Evolutionary conservation across 1,140 invertebrate species (phyloP).

Genomic region (Brachionus manjavacas): DNA sequence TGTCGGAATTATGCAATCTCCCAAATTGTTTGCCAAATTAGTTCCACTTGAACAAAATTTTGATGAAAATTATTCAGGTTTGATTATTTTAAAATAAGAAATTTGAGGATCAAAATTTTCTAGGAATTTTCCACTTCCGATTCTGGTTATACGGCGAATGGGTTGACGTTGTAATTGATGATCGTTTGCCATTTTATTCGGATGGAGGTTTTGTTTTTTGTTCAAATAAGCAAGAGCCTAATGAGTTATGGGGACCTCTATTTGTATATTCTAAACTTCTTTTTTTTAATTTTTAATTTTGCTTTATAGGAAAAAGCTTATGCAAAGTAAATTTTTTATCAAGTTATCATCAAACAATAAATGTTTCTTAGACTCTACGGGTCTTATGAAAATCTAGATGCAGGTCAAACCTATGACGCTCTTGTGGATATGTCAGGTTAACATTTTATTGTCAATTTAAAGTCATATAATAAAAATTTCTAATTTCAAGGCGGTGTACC

Average conservation of each 20-base stretch:
- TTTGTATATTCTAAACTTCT: conserved; percentile 62
- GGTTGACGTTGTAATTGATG: conserved; percentile 72
- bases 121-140: conserved; percentile 63
- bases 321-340: not conserved
- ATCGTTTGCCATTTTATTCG: conserved; percentile 65
- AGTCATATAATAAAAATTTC: not conserved
- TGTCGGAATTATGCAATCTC: conserved; percentile 66
- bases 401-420: conserved; percentile 53
- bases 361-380: conserved; percentile 51
- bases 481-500: not conserved
- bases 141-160: conserved; percentile 74
- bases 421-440: conserved; percentile 51
- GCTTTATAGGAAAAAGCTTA: not conserved
- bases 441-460: conserved; percentile 48
- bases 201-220: conserved; percentile 67
- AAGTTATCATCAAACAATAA: not conserved
- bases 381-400: conserved; percentile 51
- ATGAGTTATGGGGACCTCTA: conserved; percentile 75
- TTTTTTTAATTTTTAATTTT: conserved; percentile 46
- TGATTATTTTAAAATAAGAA: not conserved
- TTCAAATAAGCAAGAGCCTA: conserved; percentile 65
- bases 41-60: conserved; percentile 68
- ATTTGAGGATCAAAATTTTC: not conserved
- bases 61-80: conserved; percentile 54
- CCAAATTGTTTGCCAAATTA: conserved; percentile 66